Evolutionary conservation across 2,113 vertebrate genomes (phyloP), one percentile per base, ranked within the genome.

Genomic region (Sturnira hondurensis): DNA sequence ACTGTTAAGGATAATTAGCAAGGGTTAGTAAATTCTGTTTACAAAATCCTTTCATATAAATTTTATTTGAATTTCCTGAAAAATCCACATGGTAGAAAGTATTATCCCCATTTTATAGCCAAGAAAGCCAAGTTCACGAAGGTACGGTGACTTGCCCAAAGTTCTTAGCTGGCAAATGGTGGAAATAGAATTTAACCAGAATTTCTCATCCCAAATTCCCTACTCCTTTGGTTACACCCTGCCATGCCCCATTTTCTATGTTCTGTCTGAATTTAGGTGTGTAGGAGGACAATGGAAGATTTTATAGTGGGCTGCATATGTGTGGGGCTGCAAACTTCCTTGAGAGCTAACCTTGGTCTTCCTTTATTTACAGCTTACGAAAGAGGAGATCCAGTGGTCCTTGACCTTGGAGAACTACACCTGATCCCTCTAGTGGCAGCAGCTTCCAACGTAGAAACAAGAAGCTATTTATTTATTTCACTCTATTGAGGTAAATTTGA

Each of bases 121-220:
- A 88, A 52, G n/a, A 93, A 82, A 95, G 67, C 17, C 41, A 85
- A 13, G 10, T 82, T 97, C 54, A 87, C 67, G 95, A 92, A 61
- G n/a, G n/a, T 77, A 76, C 15, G 86, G 22, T 4, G 54, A 86
- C 31, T 78, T 91, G 31, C 61, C 33, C 50, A 28, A 50, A 77
- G 17, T 63, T 68, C 38, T 56, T 38, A 83, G 47, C 24, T 86
- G n/a, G 36, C 86, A 78, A 95, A 73, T 85, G 26, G 20, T 45
- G 36, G 93, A 94, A 17, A 38, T 4, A 78, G 36, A 96, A 94
- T 81, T 89, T n/a, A 88, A 87, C 36, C 15, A 80, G 45, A 54
- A 52, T 33, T 85, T 91, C n/a, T 74, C 73, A 24, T 4, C 85
- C 28, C 38, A 77, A 26, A 50, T 77, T 80, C 38, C 24, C 28